phyloP scores from a whole-genome alignment of 2,888 invertebrate genomes.

The Lithophane socia region DNA sequence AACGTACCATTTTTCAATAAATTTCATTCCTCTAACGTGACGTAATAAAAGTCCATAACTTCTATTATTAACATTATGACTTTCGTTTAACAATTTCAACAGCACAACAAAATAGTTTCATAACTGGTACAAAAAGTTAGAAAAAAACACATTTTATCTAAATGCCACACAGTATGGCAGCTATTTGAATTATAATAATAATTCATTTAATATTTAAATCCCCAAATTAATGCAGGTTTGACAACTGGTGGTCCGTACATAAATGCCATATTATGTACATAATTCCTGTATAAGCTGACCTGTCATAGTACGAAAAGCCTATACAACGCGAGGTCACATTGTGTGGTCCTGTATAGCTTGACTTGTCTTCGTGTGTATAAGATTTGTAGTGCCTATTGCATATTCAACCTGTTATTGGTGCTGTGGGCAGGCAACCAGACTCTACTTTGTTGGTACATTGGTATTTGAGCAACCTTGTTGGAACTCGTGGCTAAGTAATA shows the following conservation, averaged over 20 bases:
- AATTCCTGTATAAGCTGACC: not conserved
- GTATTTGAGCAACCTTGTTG: constrained; percentile 13
- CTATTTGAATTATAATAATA: constrained; percentile 40
- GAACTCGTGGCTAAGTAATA: too few relatives aligned
- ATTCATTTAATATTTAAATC: constrained; percentile 38
- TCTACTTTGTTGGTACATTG: constrained; percentile 2
- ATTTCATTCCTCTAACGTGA: not conserved
- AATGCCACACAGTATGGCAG: constrained; percentile 41
- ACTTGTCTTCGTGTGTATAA: not conserved
- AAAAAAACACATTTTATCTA: constrained; percentile 17
- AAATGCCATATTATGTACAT: not conserved
- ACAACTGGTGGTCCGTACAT: constrained; percentile 21
- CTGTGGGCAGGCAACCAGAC: constrained; percentile 25
- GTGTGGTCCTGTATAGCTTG: not conserved
- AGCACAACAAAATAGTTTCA: constrained; percentile 4
- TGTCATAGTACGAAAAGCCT: not conserved
- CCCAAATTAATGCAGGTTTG: constrained; percentile 33
- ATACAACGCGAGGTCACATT: not conserved
- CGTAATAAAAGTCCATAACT: not conserved
- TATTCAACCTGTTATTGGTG: constrained; percentile 35
- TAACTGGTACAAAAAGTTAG: constrained; percentile 1
- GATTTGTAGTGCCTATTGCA: not conserved
- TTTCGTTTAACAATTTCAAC: not conserved
- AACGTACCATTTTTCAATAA: not conserved
- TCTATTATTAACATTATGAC: not conserved